Evolutionary conservation across 1,140 invertebrate genomes (phyloP).

Genomic region (Thrips palmi): DNA sequence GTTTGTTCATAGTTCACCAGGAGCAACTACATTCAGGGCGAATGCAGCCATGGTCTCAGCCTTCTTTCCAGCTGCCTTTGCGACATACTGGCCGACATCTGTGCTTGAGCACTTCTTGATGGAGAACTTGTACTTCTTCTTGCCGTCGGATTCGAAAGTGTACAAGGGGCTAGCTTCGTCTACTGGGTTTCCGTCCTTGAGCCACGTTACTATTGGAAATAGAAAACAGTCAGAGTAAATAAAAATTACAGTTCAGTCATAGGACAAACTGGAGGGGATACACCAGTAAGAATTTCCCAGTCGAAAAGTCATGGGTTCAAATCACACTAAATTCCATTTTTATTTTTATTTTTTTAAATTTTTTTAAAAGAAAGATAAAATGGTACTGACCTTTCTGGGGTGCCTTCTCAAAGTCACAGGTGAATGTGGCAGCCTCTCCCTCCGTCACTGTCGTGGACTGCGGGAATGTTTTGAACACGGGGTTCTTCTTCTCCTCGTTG

Average conservation of each 20-base stretch:
- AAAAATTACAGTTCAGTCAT: slow-evolving; percentile 3
- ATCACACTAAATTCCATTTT: neutral
- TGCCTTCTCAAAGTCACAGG: slow-evolving; percentile 53
- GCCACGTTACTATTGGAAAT: slow-evolving; percentile 52
- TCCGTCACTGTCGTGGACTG: slow-evolving; percentile 66
- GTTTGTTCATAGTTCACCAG: too few species aligned
- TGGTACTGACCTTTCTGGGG: slow-evolving; percentile 36
- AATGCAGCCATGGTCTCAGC: slow-evolving; percentile 65
- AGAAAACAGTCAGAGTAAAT: slow-evolving; percentile 12
- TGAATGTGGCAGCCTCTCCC: slow-evolving; percentile 62
- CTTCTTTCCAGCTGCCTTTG: slow-evolving; percentile 68
- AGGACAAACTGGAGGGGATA: neutral
- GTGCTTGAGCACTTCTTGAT: slow-evolving; percentile 51
- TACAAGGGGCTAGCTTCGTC: slow-evolving; percentile 56
- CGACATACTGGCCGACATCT: slow-evolving; percentile 79
- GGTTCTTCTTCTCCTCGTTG: slow-evolving; percentile 65
- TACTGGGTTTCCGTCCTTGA: slow-evolving; percentile 77
- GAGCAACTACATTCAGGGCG: slow-evolving; percentile 66
- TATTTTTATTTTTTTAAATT: neutral
- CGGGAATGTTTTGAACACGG: slow-evolving; percentile 77
- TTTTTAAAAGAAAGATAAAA: neutral
- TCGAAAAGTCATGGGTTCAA: neutral
- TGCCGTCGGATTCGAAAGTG: slow-evolving; percentile 60
- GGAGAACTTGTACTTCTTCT: slow-evolving; percentile 52
- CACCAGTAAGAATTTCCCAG: slow-evolving; percentile 1